Evolutionary conservation across 2,113 vertebrate genomes (phyloP).

Genomic region (Tenebrosternarchus preto): DNA sequence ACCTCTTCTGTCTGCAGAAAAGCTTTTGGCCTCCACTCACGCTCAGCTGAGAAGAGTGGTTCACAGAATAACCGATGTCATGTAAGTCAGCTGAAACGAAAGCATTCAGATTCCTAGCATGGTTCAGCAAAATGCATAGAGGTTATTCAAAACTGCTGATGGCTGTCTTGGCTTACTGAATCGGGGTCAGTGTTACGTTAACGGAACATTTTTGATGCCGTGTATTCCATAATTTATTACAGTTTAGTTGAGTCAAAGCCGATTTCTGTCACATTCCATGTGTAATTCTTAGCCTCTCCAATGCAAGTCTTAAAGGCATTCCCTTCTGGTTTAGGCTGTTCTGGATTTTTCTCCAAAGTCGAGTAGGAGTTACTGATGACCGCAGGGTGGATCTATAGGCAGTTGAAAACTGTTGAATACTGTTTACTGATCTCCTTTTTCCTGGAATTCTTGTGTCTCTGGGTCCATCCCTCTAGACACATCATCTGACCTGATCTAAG

Average conservation of each 20-base stretch:
- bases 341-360: constrained; percentile 45
- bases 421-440: constrained; percentile 37
- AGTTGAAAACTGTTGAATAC: constrained; percentile 13
- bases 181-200: constrained; percentile 40
- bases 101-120: constrained; percentile 33
- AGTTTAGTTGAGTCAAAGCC: constrained; percentile 8
- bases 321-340: constrained; percentile 43
- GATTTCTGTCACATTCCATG: constrained; percentile 50
- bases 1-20: constrained; percentile 21
- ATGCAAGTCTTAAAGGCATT: constrained; percentile 55
- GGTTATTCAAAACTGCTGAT: constrained; percentile 29
- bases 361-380: constrained; percentile 41
- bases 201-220: constrained; percentile 32
- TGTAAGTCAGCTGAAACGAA: constrained; percentile 25
- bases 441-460: constrained; percentile 44
- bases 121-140: constrained; percentile 27
- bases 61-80: neutral
- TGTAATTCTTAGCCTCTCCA: constrained; percentile 42
- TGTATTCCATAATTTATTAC: constrained; percentile 24
- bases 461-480: neutral
- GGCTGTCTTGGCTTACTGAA: constrained; percentile 30
- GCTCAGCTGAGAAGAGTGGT: neutral
- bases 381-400: constrained; percentile 46
- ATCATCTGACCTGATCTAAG: neutral
- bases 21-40: constrained; percentile 1